These are phyloP conservation scores for Atrichornis clamosus DNA, from an alignment of 2,113 vertebrate genomes.

Conservation along the genomic window DNA sequence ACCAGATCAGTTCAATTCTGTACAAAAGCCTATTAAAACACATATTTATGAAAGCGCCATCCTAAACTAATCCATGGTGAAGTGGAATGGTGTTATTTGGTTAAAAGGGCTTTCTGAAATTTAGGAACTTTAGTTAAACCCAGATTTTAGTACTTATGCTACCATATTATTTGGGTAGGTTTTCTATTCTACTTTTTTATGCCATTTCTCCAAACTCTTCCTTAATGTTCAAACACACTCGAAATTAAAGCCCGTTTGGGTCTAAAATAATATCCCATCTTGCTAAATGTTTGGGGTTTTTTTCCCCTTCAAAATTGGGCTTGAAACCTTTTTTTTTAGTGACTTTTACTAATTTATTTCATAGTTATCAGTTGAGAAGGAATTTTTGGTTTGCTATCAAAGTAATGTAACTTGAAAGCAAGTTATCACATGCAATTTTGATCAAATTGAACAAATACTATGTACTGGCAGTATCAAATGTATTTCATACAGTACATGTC, in stretches of 20 bases:
- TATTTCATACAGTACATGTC: constrained; percentile 12
- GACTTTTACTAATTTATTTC: not conserved
- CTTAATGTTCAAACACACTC: not conserved
- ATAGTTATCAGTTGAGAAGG: not conserved
- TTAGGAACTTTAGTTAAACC: not conserved
- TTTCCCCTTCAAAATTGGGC: not conserved
- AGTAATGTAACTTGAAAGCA: constrained; percentile 48
- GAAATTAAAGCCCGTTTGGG: not conserved
- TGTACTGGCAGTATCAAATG: not conserved
- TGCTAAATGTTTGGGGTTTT: not conserved
- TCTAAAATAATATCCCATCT: not conserved
- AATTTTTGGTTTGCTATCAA: constrained; percentile 31
- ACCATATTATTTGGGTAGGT: not conserved
- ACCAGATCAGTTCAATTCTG: constrained; percentile 21
- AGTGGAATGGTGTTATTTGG: constrained; percentile 11
- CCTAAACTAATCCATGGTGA: not conserved
- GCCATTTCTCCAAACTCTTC: not conserved
- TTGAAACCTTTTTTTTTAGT: not conserved
- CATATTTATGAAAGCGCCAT: not conserved
- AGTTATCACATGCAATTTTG: constrained; percentile 51
- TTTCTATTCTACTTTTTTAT: not conserved
- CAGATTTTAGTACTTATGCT: not conserved
- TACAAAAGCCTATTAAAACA: constrained; percentile 12
- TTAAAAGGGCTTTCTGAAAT: constrained; percentile 27
- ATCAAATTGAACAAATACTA: constrained; percentile 13